Evolutionary conservation across 2,113 vertebrate genomes (phyloP).

Genomic region (Syngnathoides biaculeatus): DNA sequence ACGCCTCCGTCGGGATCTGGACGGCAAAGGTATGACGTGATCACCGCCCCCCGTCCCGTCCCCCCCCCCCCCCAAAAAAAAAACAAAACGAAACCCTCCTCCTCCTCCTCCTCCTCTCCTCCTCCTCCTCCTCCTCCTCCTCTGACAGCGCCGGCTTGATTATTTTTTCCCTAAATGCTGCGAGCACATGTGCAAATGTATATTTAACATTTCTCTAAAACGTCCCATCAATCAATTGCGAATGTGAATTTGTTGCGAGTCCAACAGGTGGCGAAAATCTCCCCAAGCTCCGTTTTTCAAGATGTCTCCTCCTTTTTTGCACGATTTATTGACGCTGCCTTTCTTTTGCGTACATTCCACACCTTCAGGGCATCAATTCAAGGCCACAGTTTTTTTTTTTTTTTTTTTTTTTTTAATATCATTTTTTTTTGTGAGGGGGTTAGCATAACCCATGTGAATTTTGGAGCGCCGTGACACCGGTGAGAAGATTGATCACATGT

Average conservation of each 20-base stretch:
- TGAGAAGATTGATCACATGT: no score
- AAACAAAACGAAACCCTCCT: not conserved
- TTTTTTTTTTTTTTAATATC: constrained; percentile 24
- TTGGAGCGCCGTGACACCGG: no score
- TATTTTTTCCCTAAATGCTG: constrained; percentile 3
- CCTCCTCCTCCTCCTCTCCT: no score
- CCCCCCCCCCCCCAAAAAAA: not conserved
- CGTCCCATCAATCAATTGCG: not conserved
- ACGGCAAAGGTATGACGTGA: not conserved
- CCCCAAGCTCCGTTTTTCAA: constrained; percentile 8
- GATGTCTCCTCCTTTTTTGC: constrained; percentile 4
- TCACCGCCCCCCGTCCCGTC: no score
- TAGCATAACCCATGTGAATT: constrained; percentile 45
- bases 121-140: no score
- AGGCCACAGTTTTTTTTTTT: constrained; percentile 68
- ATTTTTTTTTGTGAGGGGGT: no score
- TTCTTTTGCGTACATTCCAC: constrained; percentile 82
- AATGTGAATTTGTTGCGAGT: not conserved
- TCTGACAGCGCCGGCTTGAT: constrained; percentile 14
- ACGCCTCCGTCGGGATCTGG: not conserved
- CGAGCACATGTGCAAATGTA: constrained; percentile 12
- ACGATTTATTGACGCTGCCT: constrained; percentile 89
- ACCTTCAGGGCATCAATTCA: constrained; percentile 75
- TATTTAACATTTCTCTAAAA: constrained; percentile 16
- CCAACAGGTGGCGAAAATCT: constrained; percentile 38